Percentiles rank a stretch among this genome's conserved stretches.
Conservation (phyloP, 2,888 invertebrate genomes). For the Amorpha juglandis region DNA sequence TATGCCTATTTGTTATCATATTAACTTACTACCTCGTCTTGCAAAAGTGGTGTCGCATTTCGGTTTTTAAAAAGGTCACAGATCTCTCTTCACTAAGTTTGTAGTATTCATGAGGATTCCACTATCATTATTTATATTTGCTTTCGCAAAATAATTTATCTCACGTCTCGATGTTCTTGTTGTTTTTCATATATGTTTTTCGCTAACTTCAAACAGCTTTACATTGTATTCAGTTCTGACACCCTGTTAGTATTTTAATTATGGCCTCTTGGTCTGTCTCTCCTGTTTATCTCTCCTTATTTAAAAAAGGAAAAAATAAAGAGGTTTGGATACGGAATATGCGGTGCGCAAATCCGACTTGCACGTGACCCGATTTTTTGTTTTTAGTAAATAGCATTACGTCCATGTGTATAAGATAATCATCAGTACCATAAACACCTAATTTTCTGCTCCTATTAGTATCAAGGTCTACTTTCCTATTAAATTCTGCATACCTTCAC, state of each 20-base stretch:
- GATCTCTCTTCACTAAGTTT: conserved; percentile 2
- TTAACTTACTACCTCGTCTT: background rate
- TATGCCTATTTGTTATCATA: conserved; percentile 9
- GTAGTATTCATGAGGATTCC: conserved; percentile 6
- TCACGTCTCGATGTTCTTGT: conserved; percentile 1
- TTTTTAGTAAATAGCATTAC: too few relatives aligned
- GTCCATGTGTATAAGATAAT: background rate
- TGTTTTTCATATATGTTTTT: background rate
- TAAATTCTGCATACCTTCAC: background rate
- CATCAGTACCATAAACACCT: background rate
- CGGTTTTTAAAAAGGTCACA: background rate
- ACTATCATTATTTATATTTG: conserved; percentile 18
- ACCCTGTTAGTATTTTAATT: too few relatives aligned
- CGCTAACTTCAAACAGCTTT: background rate
- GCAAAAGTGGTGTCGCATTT: background rate
- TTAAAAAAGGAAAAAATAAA: too few relatives aligned
- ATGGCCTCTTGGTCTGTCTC: too few relatives aligned
- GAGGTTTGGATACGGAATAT: too few relatives aligned
- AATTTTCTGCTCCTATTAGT: background rate
- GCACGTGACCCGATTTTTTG: background rate
- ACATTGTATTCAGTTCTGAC: background rate
- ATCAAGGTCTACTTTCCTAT: background rate
- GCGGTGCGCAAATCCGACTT: too few relatives aligned
- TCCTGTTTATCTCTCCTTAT: too few relatives aligned
- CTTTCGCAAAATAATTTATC: conserved; percentile 13